A percentile compares a stretch with the other conserved stretches of the same genome.
Conservation (phyloP, 2,113 vertebrate species). For the Corythornis vintsioides region DNA sequence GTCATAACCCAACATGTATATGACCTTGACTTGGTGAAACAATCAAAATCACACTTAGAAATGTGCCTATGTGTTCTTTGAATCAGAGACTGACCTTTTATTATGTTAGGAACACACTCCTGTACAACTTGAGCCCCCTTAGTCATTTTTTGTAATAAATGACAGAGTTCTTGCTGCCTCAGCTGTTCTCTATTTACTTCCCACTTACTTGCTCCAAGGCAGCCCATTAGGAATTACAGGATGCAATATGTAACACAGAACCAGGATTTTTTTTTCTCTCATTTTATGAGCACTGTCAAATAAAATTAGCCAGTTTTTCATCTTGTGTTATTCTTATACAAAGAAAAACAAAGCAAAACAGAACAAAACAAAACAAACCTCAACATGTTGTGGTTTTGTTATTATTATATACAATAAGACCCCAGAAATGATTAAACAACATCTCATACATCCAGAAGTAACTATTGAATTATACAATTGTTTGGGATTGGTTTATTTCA, state of each 20-base stretch:
- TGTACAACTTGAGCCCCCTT: neutral
- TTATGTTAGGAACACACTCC: neutral
- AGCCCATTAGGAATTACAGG: neutral
- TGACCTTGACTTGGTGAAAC: neutral
- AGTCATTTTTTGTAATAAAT: slow-evolving; percentile 8
- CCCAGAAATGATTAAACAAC: neutral
- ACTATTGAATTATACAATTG: neutral
- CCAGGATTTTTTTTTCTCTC: neutral
- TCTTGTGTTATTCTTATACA: neutral
- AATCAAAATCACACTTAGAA: neutral
- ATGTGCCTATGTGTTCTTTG: neutral
- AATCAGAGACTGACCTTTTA: neutral
- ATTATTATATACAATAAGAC: neutral
- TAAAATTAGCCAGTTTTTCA: neutral
- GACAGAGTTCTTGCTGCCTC: neutral
- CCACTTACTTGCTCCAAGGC: neutral
- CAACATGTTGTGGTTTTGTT: neutral
- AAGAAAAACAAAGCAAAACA: neutral
- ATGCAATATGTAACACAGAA: neutral
- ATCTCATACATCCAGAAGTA: neutral
- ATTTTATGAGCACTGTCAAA: neutral
- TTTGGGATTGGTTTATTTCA: neutral
- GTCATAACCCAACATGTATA: neutral
- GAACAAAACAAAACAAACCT: neutral
- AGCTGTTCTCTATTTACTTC: neutral